Evolutionary conservation across 2,113 vertebrate species (phyloP).

Genomic region (Erpornis zantholeuca): DNA sequence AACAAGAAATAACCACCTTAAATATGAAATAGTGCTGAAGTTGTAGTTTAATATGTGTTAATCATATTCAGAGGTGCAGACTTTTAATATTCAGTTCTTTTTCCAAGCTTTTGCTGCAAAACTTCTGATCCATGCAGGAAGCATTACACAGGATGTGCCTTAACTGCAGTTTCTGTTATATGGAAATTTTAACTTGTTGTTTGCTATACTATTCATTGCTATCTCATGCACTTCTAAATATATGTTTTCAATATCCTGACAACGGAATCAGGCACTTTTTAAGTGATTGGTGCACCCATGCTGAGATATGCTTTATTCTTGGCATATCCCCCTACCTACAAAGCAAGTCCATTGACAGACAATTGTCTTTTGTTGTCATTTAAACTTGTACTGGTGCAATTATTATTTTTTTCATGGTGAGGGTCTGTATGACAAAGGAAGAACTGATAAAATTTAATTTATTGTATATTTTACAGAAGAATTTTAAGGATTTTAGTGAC

Average conservation of each 20-base stretch:
- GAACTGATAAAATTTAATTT: background rate
- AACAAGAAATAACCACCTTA: background rate
- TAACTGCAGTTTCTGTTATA: background rate
- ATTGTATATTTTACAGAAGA: background rate
- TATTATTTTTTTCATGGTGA: background rate
- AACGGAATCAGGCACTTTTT: background rate
- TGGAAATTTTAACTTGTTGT: background rate
- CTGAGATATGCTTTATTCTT: background rate
- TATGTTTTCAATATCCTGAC: background rate
- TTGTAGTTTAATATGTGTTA: background rate
- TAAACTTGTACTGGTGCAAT: background rate
- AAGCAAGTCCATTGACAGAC: background rate
- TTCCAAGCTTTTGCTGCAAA: background rate
- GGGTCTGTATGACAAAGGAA: background rate
- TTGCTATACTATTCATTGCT: background rate
- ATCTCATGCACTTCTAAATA: background rate
- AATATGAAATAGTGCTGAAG: background rate
- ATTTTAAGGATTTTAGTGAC: background rate
- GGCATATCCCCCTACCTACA: background rate
- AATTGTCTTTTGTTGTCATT: background rate
- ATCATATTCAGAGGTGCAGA: background rate
- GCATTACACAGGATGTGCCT: background rate
- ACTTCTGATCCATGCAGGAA: background rate
- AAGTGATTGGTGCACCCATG: background rate
- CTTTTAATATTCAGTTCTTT: background rate